A percentile compares a stretch with the other conserved stretches of the same genome.
Conservation (phyloP, 2,888 invertebrate species). For the Epistrophe eligans region DNA sequence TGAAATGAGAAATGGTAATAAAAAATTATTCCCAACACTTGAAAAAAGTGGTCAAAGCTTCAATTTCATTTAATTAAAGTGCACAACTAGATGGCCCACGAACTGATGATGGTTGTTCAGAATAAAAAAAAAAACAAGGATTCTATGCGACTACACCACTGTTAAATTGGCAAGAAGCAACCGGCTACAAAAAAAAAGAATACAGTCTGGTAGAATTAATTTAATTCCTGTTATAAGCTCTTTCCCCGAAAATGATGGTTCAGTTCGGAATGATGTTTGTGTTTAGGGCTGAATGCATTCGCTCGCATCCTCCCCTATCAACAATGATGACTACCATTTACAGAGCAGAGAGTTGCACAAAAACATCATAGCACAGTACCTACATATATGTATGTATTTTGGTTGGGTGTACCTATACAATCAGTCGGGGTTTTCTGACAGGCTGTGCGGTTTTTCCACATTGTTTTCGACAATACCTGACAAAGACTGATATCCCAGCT, state of each 20-base stretch:
- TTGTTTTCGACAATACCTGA: slow-evolving; percentile 67
- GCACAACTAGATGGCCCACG: slow-evolving; percentile 19
- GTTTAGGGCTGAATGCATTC: slow-evolving; percentile 69
- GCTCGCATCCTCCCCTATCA: slow-evolving; percentile 40
- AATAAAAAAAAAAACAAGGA: slow-evolving; percentile 1
- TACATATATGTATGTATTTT: no score
- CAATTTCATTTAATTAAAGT: slow-evolving; percentile 59
- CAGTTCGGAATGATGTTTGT: slow-evolving; percentile 51
- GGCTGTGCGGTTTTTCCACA: slow-evolving; percentile 54
- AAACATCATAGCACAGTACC: slow-evolving; percentile 30
- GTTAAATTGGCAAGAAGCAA: slow-evolving; percentile 60
- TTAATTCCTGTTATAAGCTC: slow-evolving; percentile 60
- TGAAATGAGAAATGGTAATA: slow-evolving; percentile 76
- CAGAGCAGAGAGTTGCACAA: slow-evolving; percentile 60
- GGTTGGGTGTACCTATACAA: slow-evolving; percentile 4
- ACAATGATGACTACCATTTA: slow-evolving; percentile 42
- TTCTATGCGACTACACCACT: slow-evolving; percentile 2
- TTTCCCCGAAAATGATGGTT: slow-evolving; percentile 2
- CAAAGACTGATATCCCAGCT: slow-evolving; percentile 69
- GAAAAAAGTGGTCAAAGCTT: slow-evolving; percentile 24
- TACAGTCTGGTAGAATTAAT: slow-evolving; percentile 69
- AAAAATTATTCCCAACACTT: slow-evolving; percentile 15
- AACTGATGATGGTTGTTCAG: background rate
- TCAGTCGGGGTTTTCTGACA: slow-evolving; percentile 53
- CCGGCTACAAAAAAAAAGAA: slow-evolving; percentile 25